Evolutionary conservation across 2,113 vertebrate genomes (phyloP).

Genomic region (Podarcis raffonei): DNA sequence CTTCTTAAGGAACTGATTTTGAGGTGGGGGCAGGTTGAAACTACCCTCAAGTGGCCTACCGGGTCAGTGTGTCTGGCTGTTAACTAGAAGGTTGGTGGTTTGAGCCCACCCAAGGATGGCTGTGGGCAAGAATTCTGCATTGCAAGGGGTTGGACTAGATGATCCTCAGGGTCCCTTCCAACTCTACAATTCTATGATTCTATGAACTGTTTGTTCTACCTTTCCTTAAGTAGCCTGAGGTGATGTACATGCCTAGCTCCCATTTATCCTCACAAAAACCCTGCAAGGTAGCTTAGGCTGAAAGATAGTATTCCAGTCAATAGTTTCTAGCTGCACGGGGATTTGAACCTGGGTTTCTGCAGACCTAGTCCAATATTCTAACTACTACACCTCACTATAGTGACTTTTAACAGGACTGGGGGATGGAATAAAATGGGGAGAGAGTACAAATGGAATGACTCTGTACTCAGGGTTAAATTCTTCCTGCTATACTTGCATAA

Average conservation of each 20-base stretch:
- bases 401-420: neutral
- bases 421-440: neutral
- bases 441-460: neutral
- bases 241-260: neutral
- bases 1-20: neutral
- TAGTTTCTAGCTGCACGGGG: neutral
- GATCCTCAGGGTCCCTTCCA: no score
- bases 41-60: neutral
- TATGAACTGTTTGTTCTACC: neutral
- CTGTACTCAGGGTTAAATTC: neutral
- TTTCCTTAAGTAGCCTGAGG: neutral
- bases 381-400: neutral
- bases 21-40: no score
- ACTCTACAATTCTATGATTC: no score
- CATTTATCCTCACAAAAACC: neutral
- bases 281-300: neutral
- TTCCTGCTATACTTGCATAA: neutral
- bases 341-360: neutral
- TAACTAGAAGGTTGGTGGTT: no score
- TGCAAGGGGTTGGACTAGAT: no score
- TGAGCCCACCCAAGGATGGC: no score
- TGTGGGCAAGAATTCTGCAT: no score
- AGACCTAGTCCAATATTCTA: neutral
- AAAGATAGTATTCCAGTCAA: neutral
- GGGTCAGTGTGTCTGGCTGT: neutral